Evolutionary conservation across 2,797 vertebrate genomes (phyloP), one percentile per base, ranked within the genome.

Genomic region (Danio choprae): DNA sequence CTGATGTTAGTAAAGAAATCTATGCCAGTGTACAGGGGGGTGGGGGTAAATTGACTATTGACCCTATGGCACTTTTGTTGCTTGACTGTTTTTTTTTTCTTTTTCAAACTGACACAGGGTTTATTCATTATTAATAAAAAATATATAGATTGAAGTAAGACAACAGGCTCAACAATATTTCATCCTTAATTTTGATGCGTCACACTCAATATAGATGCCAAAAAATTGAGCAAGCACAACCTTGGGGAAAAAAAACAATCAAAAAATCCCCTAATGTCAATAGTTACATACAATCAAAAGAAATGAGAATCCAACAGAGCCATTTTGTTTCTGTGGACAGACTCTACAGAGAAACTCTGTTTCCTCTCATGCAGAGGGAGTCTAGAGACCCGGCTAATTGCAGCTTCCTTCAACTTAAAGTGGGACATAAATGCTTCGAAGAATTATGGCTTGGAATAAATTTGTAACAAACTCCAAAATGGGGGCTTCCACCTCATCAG

Each of bases 161-260:
- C 92, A 92, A 88, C 87, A 68, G 87, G 86, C 76, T 83, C 84
- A 81, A 83, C 79, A 85, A 90, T 88, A 87, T 89, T 90, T 86
- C 83, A 81, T 78, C 83, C 72, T 91, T 92, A 91, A 93, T 92
- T 92, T 92, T 87, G 90, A 91, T 78, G 86, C 91, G 91, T 89
- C 88, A 86, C 29, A 44, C 81, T 81, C 80, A 84, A 88, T 89
- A 85, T 77, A 44, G 79, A 60, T 69, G 88, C 87, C 82, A 85
- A 89, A 86, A 72, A 81, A 84, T 72, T 79, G 36, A 15, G 40
- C 6, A 46, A 59, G 15, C 7, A 4, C 18, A 59, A 18, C 2
- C 8, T 72, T 20, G 15, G 20, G 68, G 38, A 29, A 16, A 12
- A 44, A 12, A 20, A 46, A 7, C 0, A 36, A n/a, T 15, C 16